Base-by-base conservation (phyloP, 2,113 vertebrate species). In the Montifringilla adamsi region DNA sequence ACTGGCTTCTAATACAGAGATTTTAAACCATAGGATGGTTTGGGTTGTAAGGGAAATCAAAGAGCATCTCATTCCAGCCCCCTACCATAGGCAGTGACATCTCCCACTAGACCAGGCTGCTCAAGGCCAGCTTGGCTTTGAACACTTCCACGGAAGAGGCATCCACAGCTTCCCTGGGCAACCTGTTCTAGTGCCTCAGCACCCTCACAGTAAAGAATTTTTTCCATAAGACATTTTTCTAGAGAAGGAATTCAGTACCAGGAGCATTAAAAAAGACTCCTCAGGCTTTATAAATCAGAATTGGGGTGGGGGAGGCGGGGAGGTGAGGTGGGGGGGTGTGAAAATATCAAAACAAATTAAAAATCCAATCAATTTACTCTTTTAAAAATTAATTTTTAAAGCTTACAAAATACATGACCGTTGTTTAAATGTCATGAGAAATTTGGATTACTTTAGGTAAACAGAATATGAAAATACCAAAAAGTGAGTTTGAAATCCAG, bases 251-350 rank as follows among this genome's bases (percentile, higher is more conserved):
- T 11, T 39, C 43, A 13, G 17, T 8, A 80, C 18, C 13, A 44
- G 24, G 6, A 73, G 6, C 43, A 49, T 15, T 53, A 35, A 70
- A 83, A 62, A 30, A 62, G 3, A 11, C 16, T 59, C 11, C 72
- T 73, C 6, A 5, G 27, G 20, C 2, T 75, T 67, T 75, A 75
- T 11, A 53, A 11, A 28, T 37, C 44, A 67, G 30, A 37, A 44
- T 35, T 22, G 16, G 14, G 12, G 13, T n/a, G n/a, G n/a, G n/a
- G n/a, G n/a, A n/a, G n/a, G n/a, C n/a, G n/a, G 9, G 26, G 2
- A 15, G 20, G 2, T 9, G 0, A 6, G 5, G 2, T 8, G 3
- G 3, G 4, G 6, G 3, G 6, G 43, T 43, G 16, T 43, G 43
- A 43, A 31, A 49, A 30, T 1, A 64, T 26, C 3, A 22, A 50